Conservation (phyloP, 2,888 invertebrate genomes). For the Tricholauxania praeusta region DNA sequence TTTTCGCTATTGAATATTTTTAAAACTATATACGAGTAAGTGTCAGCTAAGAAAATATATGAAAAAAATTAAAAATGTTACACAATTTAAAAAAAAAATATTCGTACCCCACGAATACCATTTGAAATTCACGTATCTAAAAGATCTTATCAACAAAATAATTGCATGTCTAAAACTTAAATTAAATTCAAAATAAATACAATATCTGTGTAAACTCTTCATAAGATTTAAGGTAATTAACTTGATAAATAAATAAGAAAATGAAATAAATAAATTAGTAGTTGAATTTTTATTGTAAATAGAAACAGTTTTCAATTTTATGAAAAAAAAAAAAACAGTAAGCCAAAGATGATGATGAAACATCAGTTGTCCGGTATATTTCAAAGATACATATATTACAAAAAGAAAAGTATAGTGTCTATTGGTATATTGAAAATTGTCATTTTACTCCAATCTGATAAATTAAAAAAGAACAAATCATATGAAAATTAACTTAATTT, state of each 20-base stretch:
- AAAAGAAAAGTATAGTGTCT: constrained; percentile 1
- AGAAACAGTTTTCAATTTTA: constrained; percentile 20
- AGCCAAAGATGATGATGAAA: background rate
- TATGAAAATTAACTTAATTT: background rate
- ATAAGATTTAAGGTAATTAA: background rate
- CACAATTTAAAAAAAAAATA: constrained; percentile 4
- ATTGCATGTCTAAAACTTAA: constrained; percentile 25
- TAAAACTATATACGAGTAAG: no score
- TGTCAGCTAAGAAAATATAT: no score
- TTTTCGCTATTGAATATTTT: constrained; percentile 15
- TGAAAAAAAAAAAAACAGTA: constrained; percentile 18
- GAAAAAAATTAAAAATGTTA: constrained; percentile 21
- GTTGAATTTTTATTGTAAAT: constrained; percentile 38
- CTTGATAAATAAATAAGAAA: background rate
- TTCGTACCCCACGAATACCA: background rate
- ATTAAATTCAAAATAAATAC: constrained; percentile 15
- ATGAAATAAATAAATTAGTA: constrained; percentile 30
- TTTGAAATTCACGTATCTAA: background rate
- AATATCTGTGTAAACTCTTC: constrained; percentile 28
- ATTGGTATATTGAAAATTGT: constrained; percentile 26
- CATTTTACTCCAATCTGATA: constrained; percentile 22
- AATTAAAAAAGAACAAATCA: background rate
- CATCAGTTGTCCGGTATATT: no score
- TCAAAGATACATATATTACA: no score
- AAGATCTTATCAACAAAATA: constrained; percentile 27